Evolutionary conservation across 2,113 vertebrate genomes (phyloP), one percentile per base, ranked within the genome.

Genomic region (Calypte anna): DNA sequence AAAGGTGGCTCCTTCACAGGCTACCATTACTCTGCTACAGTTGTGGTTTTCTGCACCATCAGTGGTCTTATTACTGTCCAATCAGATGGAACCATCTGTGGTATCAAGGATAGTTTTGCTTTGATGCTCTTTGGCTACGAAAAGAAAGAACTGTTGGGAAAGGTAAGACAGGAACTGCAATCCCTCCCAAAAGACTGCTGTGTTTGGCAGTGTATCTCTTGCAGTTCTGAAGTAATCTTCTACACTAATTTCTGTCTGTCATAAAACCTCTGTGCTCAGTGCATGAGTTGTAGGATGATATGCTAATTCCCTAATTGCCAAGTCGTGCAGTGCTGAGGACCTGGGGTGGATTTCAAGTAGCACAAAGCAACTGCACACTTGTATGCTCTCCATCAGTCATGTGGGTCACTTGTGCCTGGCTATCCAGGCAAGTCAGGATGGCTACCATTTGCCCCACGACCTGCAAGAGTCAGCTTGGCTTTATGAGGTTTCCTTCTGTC

Each of bases 101-200:
- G 98, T 94, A 97, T 99, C 96, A 98, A 97, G 54, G 97, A 98
- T 69, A 98, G 97, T 83, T 98, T 99, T 74, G 97, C 98, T 33
- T 97, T 98, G 59, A 97, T 93, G 93, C 96, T 99, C 51, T 98
- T 99, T 64, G 99, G 99, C 66, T 99, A 99, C 27, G 97, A 97
- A 76, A 98, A 97, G 88, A 90, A 97, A 0, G 98, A 99, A 84
- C 97, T 99, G 10, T 74, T 98, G 80, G 98, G 98, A 90, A 99
- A 99, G 99, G 99, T 99, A 96, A 91, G 83, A 25, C 3, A n/a
- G 33, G 30, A 25, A 17, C 72, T 21, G n/a, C 36, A 25, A 19
- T 22, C 20, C 24, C 50, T 59, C 23, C 31, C 63, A 51, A 36
- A 54, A 64, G 24, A 17, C 27, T 55, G 28, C 9, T 73, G 0